Evolutionary conservation across 1,140 invertebrate genomes (phyloP).

Genomic region (Drosophila guanche): DNA sequence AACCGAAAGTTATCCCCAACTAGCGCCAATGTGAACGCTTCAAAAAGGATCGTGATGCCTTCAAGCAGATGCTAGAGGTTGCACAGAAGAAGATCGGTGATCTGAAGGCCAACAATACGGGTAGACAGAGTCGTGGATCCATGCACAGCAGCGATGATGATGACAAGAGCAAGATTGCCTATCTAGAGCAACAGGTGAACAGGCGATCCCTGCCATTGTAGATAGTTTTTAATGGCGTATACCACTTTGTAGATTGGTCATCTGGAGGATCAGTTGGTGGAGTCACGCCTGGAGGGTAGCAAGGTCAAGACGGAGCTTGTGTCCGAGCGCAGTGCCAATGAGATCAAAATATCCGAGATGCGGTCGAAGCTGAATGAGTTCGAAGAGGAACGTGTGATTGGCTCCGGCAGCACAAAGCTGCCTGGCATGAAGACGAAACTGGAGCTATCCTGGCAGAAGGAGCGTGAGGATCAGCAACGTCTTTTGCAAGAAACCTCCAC

Average conservation of each 20-base stretch:
- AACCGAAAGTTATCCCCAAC: no score
- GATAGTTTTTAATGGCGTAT: background rate
- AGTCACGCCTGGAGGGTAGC: slow-evolving; percentile 91
- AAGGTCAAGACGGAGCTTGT: slow-evolving; percentile 95
- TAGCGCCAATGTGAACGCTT: slow-evolving; percentile 86
- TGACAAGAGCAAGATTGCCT: slow-evolving; percentile 87
- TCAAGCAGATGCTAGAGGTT: slow-evolving; percentile 94
- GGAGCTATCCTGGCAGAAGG: slow-evolving; percentile 98
- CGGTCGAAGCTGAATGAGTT: slow-evolving; percentile 96
- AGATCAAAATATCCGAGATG: slow-evolving; percentile 94
- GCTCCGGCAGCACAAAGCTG: slow-evolving; percentile 92
- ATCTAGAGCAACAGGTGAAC: slow-evolving; percentile 89
- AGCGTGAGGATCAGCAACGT: slow-evolving; percentile 95
- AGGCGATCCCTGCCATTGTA: background rate
- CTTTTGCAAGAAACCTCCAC: slow-evolving; percentile 95
- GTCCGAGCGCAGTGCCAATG: slow-evolving; percentile 93
- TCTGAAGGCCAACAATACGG: slow-evolving; percentile 86
- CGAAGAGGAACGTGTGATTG: slow-evolving; percentile 91
- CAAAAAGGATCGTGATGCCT: slow-evolving; percentile 94
- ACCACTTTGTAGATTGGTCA: slow-evolving; percentile 85
- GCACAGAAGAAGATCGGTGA: slow-evolving; percentile 93
- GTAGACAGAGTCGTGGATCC: slow-evolving; percentile 77
- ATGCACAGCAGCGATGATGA: slow-evolving; percentile 85
- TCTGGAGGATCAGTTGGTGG: slow-evolving; percentile 94
- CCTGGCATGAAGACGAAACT: slow-evolving; percentile 93